phyloP scores from a whole-genome alignment of 2,797 vertebrate genomes.

The Salmo trutta region DNA sequence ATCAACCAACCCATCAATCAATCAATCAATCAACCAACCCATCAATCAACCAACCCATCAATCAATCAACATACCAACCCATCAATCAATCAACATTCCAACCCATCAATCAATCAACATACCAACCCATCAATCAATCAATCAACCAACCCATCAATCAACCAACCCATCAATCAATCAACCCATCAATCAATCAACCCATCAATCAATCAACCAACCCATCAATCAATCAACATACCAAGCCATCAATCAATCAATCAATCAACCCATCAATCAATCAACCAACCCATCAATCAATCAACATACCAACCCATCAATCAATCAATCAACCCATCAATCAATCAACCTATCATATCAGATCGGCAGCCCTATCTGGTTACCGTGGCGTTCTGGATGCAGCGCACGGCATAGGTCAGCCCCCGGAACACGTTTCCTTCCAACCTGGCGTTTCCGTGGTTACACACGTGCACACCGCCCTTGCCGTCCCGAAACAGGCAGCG shows the following conservation, averaged over 20 bases:
- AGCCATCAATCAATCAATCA: too few species aligned
- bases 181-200: too few species aligned
- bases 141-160: too few species aligned
- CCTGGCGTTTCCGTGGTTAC: slow-evolving; percentile 82
- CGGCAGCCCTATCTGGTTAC: slow-evolving; percentile 58
- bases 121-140: rapidly evolving
- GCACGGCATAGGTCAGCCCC: slow-evolving; percentile 82
- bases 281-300: too few species aligned
- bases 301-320: too few species aligned
- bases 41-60: too few species aligned
- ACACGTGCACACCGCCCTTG: slow-evolving; percentile 86
- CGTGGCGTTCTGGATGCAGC: slow-evolving; percentile 87
- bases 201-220: rapidly evolving
- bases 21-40: rapidly evolving
- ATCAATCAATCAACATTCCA: too few species aligned
- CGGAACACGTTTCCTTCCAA: slow-evolving; percentile 85
- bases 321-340: too few species aligned
- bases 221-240: too few species aligned
- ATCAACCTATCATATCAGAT: background rate
- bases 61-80: rapidly evolving
- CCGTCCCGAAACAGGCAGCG: slow-evolving; percentile 87
- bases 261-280: rapidly evolving
- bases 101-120: too few species aligned
- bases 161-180: too few species aligned
- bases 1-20: too few species aligned